phyloP scores from a whole-genome alignment of 2,888 invertebrate species.

The Nymphalis polychloros region DNA sequence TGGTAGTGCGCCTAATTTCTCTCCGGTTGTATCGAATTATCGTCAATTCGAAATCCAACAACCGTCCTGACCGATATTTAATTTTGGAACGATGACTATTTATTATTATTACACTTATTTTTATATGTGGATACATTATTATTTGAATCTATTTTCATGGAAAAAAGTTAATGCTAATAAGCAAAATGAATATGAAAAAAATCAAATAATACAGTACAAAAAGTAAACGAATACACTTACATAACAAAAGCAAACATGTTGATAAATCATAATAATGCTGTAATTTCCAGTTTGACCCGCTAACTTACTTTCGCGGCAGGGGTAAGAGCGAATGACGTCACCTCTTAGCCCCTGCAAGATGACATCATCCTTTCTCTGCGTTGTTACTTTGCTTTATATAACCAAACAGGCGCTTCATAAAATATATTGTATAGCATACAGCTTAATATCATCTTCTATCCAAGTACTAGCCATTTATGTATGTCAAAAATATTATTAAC shows the following conservation, averaged over 20 bases:
- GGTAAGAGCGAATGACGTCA: slow-evolving; percentile 63
- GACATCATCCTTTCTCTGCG: slow-evolving; percentile 58
- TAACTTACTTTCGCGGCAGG: slow-evolving; percentile 61
- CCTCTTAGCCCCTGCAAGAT: slow-evolving; percentile 57
- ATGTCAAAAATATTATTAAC: background rate
- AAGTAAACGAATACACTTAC: slow-evolving; percentile 11
- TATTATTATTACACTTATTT: too few species aligned
- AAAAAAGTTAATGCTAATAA: background rate
- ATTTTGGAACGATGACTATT: too few species aligned
- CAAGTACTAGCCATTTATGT: background rate
- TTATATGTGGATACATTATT: too few species aligned
- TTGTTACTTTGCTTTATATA: slow-evolving; percentile 39
- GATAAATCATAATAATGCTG: slow-evolving; percentile 34
- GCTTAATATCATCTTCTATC: background rate
- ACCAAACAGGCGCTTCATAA: slow-evolving; percentile 43
- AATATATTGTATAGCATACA: slow-evolving; percentile 4
- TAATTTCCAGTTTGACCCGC: slow-evolving; percentile 58
- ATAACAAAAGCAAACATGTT: slow-evolving; percentile 22
- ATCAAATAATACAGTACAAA: background rate
- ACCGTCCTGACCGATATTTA: too few species aligned
- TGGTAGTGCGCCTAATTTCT: too few species aligned
- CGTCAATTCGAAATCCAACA: too few species aligned
- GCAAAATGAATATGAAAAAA: background rate
- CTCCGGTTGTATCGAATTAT: too few species aligned
- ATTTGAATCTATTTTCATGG: too few species aligned